A percentile compares a stretch with the other conserved stretches of the same genome.
Conservation (phyloP, 2,797 vertebrate genomes). For the Setipinna tenuifilis region DNA sequence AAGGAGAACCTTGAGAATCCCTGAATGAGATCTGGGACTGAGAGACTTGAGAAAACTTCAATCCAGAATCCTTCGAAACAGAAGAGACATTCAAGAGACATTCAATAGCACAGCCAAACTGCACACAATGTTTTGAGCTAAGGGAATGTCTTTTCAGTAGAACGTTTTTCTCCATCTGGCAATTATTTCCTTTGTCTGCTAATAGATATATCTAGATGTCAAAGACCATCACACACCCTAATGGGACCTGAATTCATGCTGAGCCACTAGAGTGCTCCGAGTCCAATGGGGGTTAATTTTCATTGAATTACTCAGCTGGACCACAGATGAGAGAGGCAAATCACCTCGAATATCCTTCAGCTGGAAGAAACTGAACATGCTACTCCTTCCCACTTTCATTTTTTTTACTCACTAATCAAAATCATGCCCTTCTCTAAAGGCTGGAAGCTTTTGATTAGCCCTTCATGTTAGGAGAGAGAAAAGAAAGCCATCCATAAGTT, state of each 20-base stretch:
- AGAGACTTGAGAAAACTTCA: conserved; percentile 11
- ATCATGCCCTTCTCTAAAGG: no score
- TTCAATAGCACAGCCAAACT: not conserved
- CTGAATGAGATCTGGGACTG: no score
- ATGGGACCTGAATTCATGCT: not conserved
- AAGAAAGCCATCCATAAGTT: not conserved
- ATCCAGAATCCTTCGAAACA: not conserved
- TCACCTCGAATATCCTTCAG: not conserved
- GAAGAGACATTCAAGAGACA: not conserved
- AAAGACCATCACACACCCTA: not conserved
- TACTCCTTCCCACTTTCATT: not conserved
- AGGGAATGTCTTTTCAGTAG: not conserved
- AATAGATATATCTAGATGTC: conserved; percentile 16
- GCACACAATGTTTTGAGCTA: not conserved
- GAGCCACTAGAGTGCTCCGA: not conserved
- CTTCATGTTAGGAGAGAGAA: not conserved
- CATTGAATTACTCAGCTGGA: not conserved
- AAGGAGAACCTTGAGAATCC: not conserved
- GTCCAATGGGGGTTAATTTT: not conserved
- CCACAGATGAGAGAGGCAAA: not conserved
- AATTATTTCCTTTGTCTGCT: conserved; percentile 1
- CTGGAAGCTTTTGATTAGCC: not conserved
- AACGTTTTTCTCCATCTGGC: not conserved
- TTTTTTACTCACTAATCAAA: not conserved
- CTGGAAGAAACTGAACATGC: not conserved